A percentile compares a stretch with the other conserved stretches of the same genome.
These are phyloP conservation scores for Callyntrura guangdongensis DNA, from an alignment of 2,888 invertebrate genomes.

Conservation along the genomic window DNA sequence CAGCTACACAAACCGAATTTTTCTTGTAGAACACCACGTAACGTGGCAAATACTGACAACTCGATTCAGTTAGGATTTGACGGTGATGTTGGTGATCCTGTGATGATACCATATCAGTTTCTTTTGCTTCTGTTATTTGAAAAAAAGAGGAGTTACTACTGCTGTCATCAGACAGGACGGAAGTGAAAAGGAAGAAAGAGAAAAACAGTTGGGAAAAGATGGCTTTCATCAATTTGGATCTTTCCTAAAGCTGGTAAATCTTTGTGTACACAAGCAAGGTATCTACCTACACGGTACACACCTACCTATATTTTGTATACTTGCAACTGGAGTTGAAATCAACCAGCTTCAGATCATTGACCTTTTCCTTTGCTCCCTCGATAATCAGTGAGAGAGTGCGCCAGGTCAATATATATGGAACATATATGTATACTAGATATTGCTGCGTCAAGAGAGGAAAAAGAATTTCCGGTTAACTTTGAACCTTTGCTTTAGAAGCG, in stretches of 20 bases:
- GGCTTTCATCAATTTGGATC: neutral
- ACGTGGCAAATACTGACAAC: constrained; percentile 36
- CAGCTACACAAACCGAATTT: constrained; percentile 28
- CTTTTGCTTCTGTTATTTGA: neutral
- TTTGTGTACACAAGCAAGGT: neutral
- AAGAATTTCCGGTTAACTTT: neutral
- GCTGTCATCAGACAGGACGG: neutral
- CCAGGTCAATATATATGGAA: no score
- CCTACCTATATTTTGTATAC: no score
- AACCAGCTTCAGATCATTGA: neutral
- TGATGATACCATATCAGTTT: constrained; percentile 13
- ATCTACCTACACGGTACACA: neutral
- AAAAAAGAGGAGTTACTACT: neutral
- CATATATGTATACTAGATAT: no score
- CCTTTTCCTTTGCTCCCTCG: neutral
- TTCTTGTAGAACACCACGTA: neutral
- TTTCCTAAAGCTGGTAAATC: neutral
- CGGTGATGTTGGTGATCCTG: neutral
- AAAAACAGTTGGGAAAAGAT: neutral
- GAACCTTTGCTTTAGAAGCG: neutral
- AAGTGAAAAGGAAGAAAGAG: neutral
- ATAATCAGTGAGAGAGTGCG: neutral
- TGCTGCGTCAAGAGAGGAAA: neutral
- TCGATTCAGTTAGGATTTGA: constrained; percentile 31
- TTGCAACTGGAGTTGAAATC: no score